phyloP scores from a whole-genome alignment of 2,113 vertebrate species.

The Clarias magur region DNA sequence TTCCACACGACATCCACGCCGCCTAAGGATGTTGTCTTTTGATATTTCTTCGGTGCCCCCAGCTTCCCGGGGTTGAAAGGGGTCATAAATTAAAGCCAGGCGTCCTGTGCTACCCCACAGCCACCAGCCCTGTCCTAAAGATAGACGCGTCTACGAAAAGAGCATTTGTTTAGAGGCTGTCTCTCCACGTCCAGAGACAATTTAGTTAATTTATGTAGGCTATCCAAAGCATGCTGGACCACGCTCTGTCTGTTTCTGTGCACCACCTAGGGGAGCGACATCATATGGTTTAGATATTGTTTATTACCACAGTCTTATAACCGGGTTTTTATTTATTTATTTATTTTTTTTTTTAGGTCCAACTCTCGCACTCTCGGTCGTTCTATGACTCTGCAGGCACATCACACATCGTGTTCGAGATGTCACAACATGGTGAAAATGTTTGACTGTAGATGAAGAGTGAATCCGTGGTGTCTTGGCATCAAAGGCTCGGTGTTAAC shows the following conservation, averaged over 20 bases:
- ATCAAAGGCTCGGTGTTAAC: not conserved
- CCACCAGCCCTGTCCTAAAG: slow-evolving; percentile 42
- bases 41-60: slow-evolving; percentile 24
- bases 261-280: slow-evolving; percentile 32
- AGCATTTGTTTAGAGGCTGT: slow-evolving; percentile 43
- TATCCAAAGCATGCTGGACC: slow-evolving; percentile 40
- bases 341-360: slow-evolving; percentile 26
- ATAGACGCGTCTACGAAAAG: slow-evolving; percentile 39
- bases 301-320: slow-evolving; percentile 31
- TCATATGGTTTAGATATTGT: slow-evolving; percentile 45
- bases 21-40: slow-evolving; percentile 51
- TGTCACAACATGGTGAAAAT: not conserved
- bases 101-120: slow-evolving; percentile 30
- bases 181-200: slow-evolving; percentile 49
- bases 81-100: slow-evolving; percentile 49
- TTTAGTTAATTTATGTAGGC: slow-evolving; percentile 48
- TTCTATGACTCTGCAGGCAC: not conserved
- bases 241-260: slow-evolving; percentile 27
- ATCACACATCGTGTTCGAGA: slow-evolving; percentile 1
- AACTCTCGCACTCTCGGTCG: slow-evolving; percentile 1
- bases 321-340: slow-evolving; percentile 4
- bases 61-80: slow-evolving; percentile 34
- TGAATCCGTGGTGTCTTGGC: not conserved
- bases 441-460: not conserved
- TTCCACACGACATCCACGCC: slow-evolving; percentile 36